Base-by-base conservation (phyloP, 1,140 invertebrate species). In the Diachasma alloeum region DNA sequence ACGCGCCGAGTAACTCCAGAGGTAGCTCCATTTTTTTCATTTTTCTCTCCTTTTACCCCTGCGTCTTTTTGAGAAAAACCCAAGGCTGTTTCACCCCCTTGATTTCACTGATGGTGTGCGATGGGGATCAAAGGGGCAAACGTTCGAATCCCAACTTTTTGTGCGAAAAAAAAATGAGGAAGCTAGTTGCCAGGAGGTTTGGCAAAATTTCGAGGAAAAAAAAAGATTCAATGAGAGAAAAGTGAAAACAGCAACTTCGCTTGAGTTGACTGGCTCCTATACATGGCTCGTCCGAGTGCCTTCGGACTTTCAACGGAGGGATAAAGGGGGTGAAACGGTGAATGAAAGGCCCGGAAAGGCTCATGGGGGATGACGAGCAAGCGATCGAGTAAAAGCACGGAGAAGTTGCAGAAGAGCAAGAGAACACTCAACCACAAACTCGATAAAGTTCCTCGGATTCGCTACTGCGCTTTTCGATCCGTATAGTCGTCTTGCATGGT, bases 341-440 rank as follows among this genome's bases (percentile, higher is more conserved):
- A 83, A 86, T 87, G 85, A 86, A 87, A 82, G 81, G 39, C 59
- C 46, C 31, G 42, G 44, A 24, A 83, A 83, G 81, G 78, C 75
- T 17, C 81, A 76, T 26, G 53, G 73, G 46, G 46, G 46, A 48
- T 48, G 46, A 15, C 4, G 75, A 75, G 72, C 68, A 73, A 69
- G 48, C 71, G 46, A 48, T 48, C 46, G 46, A n/a, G 46, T 48
- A 48, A 48, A 48, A 48, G 46, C 46, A 37, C 4, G 17, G 67
- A 44, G 13, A 11, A 17, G 37, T 0, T 39, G 15, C 77, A 80
- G 79, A 37, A 37, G 36, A 37, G 36, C 36, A 37, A 75, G 81
- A 80, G 78, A 48, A 76, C 81, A 81, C 79, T 85, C 83, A 83
- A 82, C 82, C 85, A 79, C 87, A 87, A 87, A 87, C 84, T 88